phyloP scores from a whole-genome alignment of 1,140 invertebrate species.

The Phymorhynchus buccinoides region DNA sequence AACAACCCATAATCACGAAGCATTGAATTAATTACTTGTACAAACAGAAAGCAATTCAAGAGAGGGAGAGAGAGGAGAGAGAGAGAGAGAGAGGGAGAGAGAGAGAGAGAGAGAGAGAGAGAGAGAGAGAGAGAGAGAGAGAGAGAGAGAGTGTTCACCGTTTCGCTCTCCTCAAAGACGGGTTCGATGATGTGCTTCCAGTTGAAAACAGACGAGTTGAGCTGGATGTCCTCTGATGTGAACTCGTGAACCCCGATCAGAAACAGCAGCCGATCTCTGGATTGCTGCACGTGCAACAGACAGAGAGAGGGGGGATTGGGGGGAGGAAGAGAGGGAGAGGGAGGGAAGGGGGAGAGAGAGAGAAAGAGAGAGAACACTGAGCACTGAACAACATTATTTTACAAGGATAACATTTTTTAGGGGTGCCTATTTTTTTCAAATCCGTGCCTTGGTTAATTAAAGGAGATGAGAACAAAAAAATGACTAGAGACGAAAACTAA shows the following conservation, averaged over 20 bases:
- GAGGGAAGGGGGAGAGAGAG: not conserved
- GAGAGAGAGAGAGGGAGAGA: not conserved
- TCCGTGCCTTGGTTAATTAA: no score
- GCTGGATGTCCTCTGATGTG: constrained; percentile 68
- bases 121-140: not conserved
- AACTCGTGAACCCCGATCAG: constrained; percentile 71
- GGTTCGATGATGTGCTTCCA: constrained; percentile 72
- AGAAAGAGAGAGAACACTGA: constrained; percentile 1
- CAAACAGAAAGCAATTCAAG: not conserved
- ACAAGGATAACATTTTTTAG: no score
- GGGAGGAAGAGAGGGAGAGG: not conserved
- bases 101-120: no score
- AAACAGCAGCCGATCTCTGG: constrained; percentile 65
- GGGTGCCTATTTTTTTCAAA: no score
- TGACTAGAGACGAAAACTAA: no score
- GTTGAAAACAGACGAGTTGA: constrained; percentile 71
- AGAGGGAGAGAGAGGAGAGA: no score
- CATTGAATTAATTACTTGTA: not conserved
- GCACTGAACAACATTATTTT: no score
- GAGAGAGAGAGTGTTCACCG: constrained; percentile 56
- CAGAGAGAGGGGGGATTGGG: not conserved
- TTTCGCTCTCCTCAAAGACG: constrained; percentile 72
- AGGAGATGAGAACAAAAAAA: no score
- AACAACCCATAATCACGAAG: not conserved
- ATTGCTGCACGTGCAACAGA: constrained; percentile 48